Base-by-base conservation (phyloP, 2,888 invertebrate genomes). In the Pristionchus japonicus region DNA sequence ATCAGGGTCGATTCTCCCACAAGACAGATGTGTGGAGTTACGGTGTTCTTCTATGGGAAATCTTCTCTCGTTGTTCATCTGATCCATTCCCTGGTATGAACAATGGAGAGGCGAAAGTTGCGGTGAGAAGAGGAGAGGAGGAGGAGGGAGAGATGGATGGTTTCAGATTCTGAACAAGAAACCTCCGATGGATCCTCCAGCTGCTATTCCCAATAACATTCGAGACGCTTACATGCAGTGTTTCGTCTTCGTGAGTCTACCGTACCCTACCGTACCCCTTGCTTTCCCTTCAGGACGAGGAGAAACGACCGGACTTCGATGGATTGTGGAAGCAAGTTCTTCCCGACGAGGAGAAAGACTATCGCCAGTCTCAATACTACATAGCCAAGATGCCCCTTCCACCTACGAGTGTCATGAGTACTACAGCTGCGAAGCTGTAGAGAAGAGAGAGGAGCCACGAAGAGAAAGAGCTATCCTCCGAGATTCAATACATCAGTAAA, bases 31-130 rank as follows among this genome's bases (percentile, higher is more conserved):
- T 84, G 20, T 84, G 84, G 84, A 40, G 40, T 11, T 84, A 84
- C 61, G 84, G 84, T 37, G 40, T 84, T 57, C 84, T 84, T 57
- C 84, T 84, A 31, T 84, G 84, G 84, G 84, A 84, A 34, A 84
- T 84, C 84, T 84, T 61, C 84, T 61, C 84, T 20, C 84, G 84
- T 43, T 84, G 84, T 27, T 37, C 37, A 43, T 40, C 61, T 23
- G 84, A 84, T 43, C 84, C 84, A 57, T 84, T 84, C 84, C 84
- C 84, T 23, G 84, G 61, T 15, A 61, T 84, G 84, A 40, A 57
- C 57, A 84, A 84, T 37, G 84, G 31, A 61, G 40, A 84, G 61
- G 84, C 84, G 2, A 57, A 40, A 37, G 61, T 61, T 13, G 57
- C 43, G 11, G 84, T 84, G 40, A 84, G 84, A 15, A 23, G 74